Percentiles rank a stretch among this genome's conserved stretches.
These are phyloP conservation scores for Gymnothorax javanicus DNA, from an alignment of 2,797 vertebrate genomes.

Conservation along the genomic window DNA sequence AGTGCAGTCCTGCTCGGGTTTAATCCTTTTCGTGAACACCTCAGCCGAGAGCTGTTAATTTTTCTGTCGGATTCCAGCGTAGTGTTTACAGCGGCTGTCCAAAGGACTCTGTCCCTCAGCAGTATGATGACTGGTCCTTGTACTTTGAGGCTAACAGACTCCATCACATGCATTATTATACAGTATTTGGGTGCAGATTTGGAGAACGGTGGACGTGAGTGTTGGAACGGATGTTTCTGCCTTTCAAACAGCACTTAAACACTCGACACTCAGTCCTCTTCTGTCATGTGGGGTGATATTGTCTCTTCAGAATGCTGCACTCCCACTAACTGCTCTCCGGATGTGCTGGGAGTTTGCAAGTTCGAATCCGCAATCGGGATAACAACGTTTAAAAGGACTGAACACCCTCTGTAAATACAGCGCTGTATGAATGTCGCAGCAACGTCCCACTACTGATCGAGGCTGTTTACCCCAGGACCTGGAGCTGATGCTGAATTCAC, in stretches of 20 bases:
- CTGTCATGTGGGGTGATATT: too few species aligned
- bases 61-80: too few species aligned
- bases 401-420: too few species aligned
- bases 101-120: slow-evolving; percentile 53
- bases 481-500: too few species aligned
- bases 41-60: background rate
- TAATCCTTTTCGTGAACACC: background rate
- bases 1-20: background rate
- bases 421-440: too few species aligned
- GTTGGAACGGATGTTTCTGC: background rate
- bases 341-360: too few species aligned
- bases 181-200: slow-evolving; percentile 53
- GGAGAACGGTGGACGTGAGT: slow-evolving; percentile 52
- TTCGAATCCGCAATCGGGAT: too few species aligned
- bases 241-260: too few species aligned
- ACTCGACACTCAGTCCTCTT: too few species aligned
- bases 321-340: background rate
- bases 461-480: too few species aligned
- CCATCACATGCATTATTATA: slow-evolving; percentile 43
- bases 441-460: too few species aligned
- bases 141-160: slow-evolving; percentile 37
- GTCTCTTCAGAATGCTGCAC: background rate
- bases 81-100: background rate
- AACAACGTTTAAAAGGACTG: too few species aligned
- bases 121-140: slow-evolving; percentile 51